Evolutionary conservation across 2,113 vertebrate species (phyloP), one percentile per base, ranked within the genome.

Genomic region (Dicaeum eximium): DNA sequence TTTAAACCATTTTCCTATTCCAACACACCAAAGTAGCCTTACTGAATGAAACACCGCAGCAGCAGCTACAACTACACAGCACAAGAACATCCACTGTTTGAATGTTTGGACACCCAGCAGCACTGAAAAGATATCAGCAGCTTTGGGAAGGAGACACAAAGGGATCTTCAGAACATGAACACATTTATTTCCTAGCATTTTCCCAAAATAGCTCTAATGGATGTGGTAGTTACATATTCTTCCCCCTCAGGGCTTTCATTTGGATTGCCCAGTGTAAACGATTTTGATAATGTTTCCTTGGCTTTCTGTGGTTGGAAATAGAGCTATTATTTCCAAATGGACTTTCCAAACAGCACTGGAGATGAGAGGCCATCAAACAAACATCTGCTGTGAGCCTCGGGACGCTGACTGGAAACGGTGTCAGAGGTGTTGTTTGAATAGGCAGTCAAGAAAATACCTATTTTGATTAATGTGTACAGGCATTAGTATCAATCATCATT

Each of bases 301-400:
- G 61, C 40, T 95, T 91, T 86, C 86, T 93, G 80, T 72, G 88
- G 28, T 77, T 88, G 48, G 58, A 87, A 96, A 91, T 33, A 53
- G 42, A 73, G 38, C 80, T 83, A 67, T 91, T 95, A 89, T 88
- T 97, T 96, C 73, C 74, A 97, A 96, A 93, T 54, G 89, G 86
- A 79, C 86, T 93, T 97, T 81, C 62, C 78, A 87, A 86, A 86
- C 73, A 93, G 37, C 78, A 60, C 38, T 53, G 47, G 50, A 62
- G 58, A 85, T 86, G 81, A 92, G 80, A 61, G 38, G 24, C 75
- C 75, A 94, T 69, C 75, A 85, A 90, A 82, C 42, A 81, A 83
- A 89, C 57, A 67, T 80, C 80, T 95, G 91, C 83, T 51, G 21
- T 27, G 88, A 92, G 50, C 81, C 56, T 58, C 37, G 42, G 81